Conservation (phyloP, 2,113 vertebrate genomes). For the Percina caprodes region DNA sequence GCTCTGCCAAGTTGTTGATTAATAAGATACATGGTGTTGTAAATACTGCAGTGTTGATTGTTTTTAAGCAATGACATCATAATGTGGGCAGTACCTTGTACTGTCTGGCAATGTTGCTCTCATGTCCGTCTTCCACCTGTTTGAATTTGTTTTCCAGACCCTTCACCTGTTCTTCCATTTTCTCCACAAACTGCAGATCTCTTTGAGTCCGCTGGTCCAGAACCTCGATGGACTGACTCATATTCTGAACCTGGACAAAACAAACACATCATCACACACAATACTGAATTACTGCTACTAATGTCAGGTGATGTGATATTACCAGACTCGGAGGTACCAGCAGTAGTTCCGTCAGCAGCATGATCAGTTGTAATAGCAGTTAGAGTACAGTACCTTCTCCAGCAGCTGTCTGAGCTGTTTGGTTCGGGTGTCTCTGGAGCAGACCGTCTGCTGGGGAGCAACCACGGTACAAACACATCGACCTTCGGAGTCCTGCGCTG, state of each 20-base stretch:
- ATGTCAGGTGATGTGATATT: no score
- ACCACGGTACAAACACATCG: constrained; percentile 98
- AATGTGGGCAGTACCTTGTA: constrained; percentile 87
- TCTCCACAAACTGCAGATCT: constrained; percentile 95
- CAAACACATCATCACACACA: background rate
- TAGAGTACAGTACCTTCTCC: constrained; percentile 89
- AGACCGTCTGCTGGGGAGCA: constrained; percentile 95
- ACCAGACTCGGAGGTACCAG: no score
- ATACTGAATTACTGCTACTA: background rate
- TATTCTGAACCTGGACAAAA: constrained; percentile 92
- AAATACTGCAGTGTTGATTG: background rate
- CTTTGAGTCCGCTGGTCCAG: constrained; percentile 94
- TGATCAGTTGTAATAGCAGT: background rate
- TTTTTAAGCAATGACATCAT: background rate
- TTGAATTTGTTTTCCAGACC: constrained; percentile 94
- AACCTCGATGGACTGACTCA: constrained; percentile 97
- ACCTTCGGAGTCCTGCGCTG: constrained; percentile 95
- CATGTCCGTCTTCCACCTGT: constrained; percentile 95
- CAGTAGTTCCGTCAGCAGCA: background rate
- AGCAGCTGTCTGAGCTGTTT: constrained; percentile 95
- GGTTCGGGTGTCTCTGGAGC: constrained; percentile 94
- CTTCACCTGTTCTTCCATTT: constrained; percentile 95
- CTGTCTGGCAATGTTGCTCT: constrained; percentile 93
- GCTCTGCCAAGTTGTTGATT: background rate
- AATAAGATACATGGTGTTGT: background rate